Conservation (phyloP, 2,888 invertebrate genomes). For the Petrophora chlorosata region DNA sequence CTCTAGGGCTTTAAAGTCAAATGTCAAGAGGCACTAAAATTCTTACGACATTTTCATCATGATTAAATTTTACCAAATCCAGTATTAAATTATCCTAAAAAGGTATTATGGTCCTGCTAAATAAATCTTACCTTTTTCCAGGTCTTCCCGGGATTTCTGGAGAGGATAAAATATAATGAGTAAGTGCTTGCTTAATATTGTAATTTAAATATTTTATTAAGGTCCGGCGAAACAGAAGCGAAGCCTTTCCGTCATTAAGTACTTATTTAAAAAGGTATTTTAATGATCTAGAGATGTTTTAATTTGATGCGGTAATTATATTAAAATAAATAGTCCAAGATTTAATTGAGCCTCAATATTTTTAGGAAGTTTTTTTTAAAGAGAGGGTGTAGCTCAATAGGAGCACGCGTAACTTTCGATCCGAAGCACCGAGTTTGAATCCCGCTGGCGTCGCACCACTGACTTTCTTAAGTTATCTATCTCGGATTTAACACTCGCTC, state of each 20-base stretch:
- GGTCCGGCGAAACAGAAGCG: not conserved
- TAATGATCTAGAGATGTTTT: too few relatives aligned
- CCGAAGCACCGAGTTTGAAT: too few relatives aligned
- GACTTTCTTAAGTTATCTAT: too few relatives aligned
- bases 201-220: slow-evolving; percentile 22
- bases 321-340: too few relatives aligned
- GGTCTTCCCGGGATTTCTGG: slow-evolving; percentile 33
- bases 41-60: slow-evolving; percentile 15
- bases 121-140: slow-evolving; percentile 38
- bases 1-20: slow-evolving; percentile 8
- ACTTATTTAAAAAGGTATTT: not conserved
- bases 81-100: slow-evolving; percentile 28
- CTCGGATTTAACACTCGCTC: too few relatives aligned
- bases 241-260: not conserved
- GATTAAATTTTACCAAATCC: slow-evolving; percentile 18
- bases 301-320: too few relatives aligned
- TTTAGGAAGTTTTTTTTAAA: too few relatives aligned
- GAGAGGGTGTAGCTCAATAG: too few relatives aligned
- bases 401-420: too few relatives aligned
- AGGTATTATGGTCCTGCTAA: slow-evolving; percentile 24
- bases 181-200: slow-evolving; percentile 37
- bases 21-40: slow-evolving; percentile 10
- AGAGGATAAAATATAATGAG: slow-evolving; percentile 40
- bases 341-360: too few relatives aligned
- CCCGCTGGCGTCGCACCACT: too few relatives aligned